phyloP scores from a whole-genome alignment of 2,888 invertebrate species.

The Agrilus biguttatus region DNA sequence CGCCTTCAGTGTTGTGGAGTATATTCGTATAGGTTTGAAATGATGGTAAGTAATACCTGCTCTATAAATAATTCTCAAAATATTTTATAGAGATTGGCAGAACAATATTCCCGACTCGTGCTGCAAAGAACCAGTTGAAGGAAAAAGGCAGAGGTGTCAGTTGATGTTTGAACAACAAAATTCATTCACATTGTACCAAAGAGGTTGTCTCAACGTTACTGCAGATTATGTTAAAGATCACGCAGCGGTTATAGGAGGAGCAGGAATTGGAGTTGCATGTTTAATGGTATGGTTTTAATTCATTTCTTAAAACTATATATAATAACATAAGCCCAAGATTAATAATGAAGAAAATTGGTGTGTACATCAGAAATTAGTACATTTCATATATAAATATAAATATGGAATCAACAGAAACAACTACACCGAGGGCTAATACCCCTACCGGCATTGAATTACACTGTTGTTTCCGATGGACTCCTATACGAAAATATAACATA shows the following conservation, averaged over 20 bases:
- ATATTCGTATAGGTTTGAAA: constrained; percentile 34
- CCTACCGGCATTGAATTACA: no score
- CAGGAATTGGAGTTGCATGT: constrained; percentile 70
- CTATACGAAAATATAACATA: no score
- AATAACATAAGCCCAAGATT: no score
- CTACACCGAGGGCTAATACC: no score
- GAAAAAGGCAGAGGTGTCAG: constrained; percentile 42
- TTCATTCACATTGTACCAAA: constrained; percentile 48
- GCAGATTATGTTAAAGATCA: constrained; percentile 59
- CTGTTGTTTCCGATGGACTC: no score
- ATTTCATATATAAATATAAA: no score
- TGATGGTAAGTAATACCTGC: no score
- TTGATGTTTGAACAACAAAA: constrained; percentile 33
- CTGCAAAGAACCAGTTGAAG: constrained; percentile 47
- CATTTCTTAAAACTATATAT: not conserved
- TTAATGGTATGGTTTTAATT: constrained; percentile 50
- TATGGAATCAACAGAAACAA: no score
- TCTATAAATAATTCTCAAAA: no score
- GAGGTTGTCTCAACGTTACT: constrained; percentile 63
- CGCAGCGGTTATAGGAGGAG: constrained; percentile 65
- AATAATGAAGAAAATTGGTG: no score
- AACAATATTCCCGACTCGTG: constrained; percentile 61
- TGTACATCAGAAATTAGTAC: no score
- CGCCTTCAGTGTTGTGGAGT: constrained; percentile 78
- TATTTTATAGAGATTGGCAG: constrained; percentile 49